Conservation (phyloP, 2,113 vertebrate species). For the Pygoscelis adeliae region DNA sequence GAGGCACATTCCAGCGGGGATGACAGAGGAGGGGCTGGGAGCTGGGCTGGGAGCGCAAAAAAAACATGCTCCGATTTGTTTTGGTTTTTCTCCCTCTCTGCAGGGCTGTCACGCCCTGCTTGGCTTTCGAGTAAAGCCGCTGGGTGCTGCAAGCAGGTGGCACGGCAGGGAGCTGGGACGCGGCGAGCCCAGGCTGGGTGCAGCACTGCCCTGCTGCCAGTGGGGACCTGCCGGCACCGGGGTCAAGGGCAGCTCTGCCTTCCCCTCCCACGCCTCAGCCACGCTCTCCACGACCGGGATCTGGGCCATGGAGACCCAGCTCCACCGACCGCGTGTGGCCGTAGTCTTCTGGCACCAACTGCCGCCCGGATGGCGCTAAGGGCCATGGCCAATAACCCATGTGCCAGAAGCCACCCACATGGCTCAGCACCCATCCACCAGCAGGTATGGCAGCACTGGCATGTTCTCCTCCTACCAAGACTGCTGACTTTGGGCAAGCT, state of each 20-base stretch:
- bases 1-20: constrained; percentile 40
- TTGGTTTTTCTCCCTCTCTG: not conserved
- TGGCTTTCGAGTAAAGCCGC: constrained; percentile 25
- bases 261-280: not conserved
- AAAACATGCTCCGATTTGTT: not conserved
- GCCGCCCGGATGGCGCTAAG: accelerated
- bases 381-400: accelerated
- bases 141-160: not conserved
- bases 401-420: not conserved
- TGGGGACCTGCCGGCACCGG: accelerated
- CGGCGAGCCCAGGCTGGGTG: accelerated
- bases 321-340: accelerated
- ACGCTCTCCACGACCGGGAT: accelerated
- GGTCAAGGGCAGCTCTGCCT: not conserved
- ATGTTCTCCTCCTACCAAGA: not conserved
- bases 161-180: not conserved
- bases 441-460: accelerated
- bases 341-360: not conserved
- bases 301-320: not conserved
- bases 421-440: not conserved
- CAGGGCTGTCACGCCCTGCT: not conserved
- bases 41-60: not conserved
- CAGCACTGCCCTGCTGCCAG: not conserved
- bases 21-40: constrained; percentile 50
- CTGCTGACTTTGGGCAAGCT: not conserved